These are phyloP conservation scores for Lasaia peninsularis DNA, from an alignment of 1,140 invertebrate species.

Conservation along the genomic window DNA sequence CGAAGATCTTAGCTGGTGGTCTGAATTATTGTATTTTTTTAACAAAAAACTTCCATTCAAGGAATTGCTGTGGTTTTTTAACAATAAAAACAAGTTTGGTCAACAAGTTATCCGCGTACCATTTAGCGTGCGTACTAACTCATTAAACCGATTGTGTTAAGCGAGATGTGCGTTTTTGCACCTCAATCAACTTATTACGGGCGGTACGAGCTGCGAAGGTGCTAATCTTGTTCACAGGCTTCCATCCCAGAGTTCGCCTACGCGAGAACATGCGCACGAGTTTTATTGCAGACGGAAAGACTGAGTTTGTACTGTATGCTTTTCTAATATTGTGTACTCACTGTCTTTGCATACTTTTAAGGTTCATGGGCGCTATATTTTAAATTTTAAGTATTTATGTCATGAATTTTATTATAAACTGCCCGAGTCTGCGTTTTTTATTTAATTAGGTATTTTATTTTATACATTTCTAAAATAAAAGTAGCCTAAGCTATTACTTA, in stretches of 20 bases:
- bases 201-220: conserved; percentile 11
- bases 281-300: neutral
- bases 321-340: neutral
- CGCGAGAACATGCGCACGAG: conserved; percentile 1
- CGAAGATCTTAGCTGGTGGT: no score
- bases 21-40: no score
- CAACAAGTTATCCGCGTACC: conserved; percentile 19
- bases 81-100: conserved; percentile 22
- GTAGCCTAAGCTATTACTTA: no score
- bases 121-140: conserved; percentile 32
- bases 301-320: no score
- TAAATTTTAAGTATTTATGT: no score
- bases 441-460: no score
- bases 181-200: conserved; percentile 65
- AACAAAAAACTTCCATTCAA: no score
- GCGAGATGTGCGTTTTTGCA: conserved; percentile 52
- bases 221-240: conserved; percentile 41
- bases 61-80: no score
- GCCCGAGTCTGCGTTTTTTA: no score
- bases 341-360: neutral
- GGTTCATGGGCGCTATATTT: neutral
- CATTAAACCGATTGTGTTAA: conserved; percentile 44
- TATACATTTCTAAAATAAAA: no score
- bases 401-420: no score
- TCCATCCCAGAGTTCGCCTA: conserved; percentile 9